Base-by-base conservation (phyloP, 2,888 invertebrate species). In the Polydrusus cervinus region DNA sequence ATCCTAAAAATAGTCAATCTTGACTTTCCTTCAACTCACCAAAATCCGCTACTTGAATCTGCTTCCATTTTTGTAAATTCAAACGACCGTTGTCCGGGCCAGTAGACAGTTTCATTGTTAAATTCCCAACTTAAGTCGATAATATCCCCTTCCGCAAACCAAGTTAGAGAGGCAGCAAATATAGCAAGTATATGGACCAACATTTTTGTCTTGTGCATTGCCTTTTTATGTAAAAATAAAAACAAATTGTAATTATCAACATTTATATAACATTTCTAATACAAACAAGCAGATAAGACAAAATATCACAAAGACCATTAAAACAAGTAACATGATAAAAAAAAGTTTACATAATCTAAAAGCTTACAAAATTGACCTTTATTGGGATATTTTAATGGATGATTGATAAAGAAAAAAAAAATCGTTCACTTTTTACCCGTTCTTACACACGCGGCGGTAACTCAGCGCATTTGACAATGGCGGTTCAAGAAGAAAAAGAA, bases 101-200 rank as follows among this genome's bases (percentile, higher is more conserved):
- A 86, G 62, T 82, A 82, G 65, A 84, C 67, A 16, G 84, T 83
- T 16, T 82, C 75, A 38, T 84, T 81, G 53, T 83, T 80, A 60
- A 84, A 82, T 20, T 78, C 70, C 85, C 85, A 86, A 10, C 84
- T 83, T 72, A 86, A 77, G 78, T 86, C 86, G 5, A 60, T 38
- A 11, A 60, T 60, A 0, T 38, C 14, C 2, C 6, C 38, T 14
- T 10, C 5, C 0, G 11, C 57, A 14, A 60, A 1, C 38, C 38
- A 18, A 16, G 16, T 14, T 60, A 10, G 18, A 16, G 3, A 18
- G 13, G 18, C 38, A 16, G 34, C 9, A 38, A 55, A 38, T 60
- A 60, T 60, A n/a, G 38, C 5, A 18, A 60, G 16, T 11, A 14
- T 14, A 38, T 38, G 11, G 5, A 60, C 16, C 57, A 16, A 9